phyloP scores from a whole-genome alignment of 92 coral and sea anemone species.

The Zoanthus sociatus region DNA sequence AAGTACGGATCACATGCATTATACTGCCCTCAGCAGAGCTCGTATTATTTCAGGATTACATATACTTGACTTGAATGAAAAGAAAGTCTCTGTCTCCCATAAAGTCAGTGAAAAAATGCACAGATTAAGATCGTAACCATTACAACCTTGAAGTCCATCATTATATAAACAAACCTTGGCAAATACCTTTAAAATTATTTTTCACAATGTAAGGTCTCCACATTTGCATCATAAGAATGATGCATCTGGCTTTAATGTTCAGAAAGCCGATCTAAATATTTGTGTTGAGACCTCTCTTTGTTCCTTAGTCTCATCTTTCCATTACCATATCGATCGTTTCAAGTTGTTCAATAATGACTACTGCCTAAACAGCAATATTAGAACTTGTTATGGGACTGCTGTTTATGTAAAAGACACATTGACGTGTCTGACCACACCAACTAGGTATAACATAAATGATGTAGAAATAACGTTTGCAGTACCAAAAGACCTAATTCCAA shows the following conservation, averaged over 20 bases:
- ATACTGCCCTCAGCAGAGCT: conserved; percentile 47
- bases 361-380: neutral
- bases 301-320: neutral
- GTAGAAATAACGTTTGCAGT: conserved; percentile 16
- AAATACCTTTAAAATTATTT: neutral
- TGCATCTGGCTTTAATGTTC: neutral
- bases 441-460: neutral
- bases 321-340: neutral
- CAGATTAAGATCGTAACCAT: neutral
- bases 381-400: conserved; percentile 18
- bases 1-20: neutral
- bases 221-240: neutral
- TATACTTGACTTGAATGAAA: conserved; percentile 32
- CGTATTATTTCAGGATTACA: conserved; percentile 24
- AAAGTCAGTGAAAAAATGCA: conserved; percentile 31
- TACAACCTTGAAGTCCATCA: too few species aligned
- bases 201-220: neutral
- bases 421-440: neutral
- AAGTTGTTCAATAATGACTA: conserved; percentile 47
- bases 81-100: conserved; percentile 15
- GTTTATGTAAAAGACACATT: conserved; percentile 9
- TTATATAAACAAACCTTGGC: too few species aligned
- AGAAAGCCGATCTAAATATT: neutral
- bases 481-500: conserved; percentile 9
- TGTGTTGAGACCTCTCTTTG: neutral